phyloP scores from a whole-genome alignment of 2,888 invertebrate species.

The Allygus modestus region DNA sequence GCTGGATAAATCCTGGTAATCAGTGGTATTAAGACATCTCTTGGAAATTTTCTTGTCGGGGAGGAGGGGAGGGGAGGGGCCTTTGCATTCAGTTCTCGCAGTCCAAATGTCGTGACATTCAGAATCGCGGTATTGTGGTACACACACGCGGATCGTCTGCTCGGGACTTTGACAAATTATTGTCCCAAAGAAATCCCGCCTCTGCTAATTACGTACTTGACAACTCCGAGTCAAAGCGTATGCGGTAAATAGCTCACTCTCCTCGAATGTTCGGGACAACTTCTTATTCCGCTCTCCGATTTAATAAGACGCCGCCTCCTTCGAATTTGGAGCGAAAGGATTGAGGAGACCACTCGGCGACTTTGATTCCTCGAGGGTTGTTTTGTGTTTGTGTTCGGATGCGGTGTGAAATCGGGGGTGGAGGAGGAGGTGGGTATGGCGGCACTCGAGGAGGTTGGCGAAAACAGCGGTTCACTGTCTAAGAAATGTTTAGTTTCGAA shows the following conservation, averaged over 20 bases:
- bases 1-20: conserved; percentile 10
- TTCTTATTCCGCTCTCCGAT: background rate
- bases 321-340: background rate
- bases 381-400: conserved; percentile 25
- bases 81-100: background rate
- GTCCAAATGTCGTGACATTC: conserved; percentile 6
- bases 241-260: conserved; percentile 25
- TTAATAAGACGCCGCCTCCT: conserved; percentile 44
- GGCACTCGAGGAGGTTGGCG: too few species aligned
- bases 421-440: background rate
- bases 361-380: conserved; percentile 12
- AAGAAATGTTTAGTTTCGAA: too few species aligned
- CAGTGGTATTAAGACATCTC: background rate
- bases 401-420: background rate
- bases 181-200: conserved; percentile 17
- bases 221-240: conserved; percentile 25
- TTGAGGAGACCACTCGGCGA: conserved; percentile 17
- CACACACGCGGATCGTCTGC: conserved; percentile 28
- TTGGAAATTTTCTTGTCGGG: background rate
- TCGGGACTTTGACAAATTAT: conserved; percentile 54
- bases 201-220: conserved; percentile 42
- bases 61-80: background rate
- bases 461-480: too few species aligned
- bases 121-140: conserved; percentile 5
- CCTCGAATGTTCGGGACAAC: conserved; percentile 40